Base-by-base conservation (phyloP, 23 tunicate genomes). In the Pegea sp. region DNA sequence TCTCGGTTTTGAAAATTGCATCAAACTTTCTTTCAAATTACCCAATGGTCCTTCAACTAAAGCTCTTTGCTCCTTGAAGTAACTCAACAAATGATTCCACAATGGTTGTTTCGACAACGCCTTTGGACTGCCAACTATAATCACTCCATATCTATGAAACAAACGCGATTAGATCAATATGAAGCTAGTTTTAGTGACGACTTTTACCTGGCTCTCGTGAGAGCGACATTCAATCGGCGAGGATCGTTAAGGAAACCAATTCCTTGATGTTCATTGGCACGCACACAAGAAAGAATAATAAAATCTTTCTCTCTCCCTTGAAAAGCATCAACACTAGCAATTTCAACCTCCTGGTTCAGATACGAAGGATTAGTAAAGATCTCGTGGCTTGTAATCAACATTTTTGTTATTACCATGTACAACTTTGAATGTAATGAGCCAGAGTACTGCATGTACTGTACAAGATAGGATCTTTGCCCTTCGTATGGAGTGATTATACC, bases 241-340 rank as follows among this genome's bases (percentile, higher is more conserved):
- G 96, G 96, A 54, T 87, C 96, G 74, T 87, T 87, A 53, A 87
- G 53, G 48, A 87, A 87, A 11, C 96, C 96, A 59, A 87, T 87
- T 48, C 96, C 96, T 55, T 87, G 96, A 69, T 87, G 96, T 48
- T 87, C 96, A 51, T 87, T 87, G 11, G 96, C 96, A 28, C 96
- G 49, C 38, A 87, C 96, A 34, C 96, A 87, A 0, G 96, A 87
- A 29, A 87, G 64, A 23, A 87, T 87, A 61, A 87, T 87, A 62
- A 75, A 87, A 57, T 87, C 96, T 32, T 87, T 87, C 61, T 87
- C 96, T 22, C 96, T 53, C 19, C 96, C 96, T 76, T 87, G 96
- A 52, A 87, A 87, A 13, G 96, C 96, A 53, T 87, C 96, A 42
- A 87, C 96, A 49, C 88, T 75, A 26, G 96, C 96, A 7, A 87